Evolutionary conservation across 2,888 invertebrate species (phyloP), one percentile per base, ranked within the genome.

Genomic region (Drosophila silvestris): DNA sequence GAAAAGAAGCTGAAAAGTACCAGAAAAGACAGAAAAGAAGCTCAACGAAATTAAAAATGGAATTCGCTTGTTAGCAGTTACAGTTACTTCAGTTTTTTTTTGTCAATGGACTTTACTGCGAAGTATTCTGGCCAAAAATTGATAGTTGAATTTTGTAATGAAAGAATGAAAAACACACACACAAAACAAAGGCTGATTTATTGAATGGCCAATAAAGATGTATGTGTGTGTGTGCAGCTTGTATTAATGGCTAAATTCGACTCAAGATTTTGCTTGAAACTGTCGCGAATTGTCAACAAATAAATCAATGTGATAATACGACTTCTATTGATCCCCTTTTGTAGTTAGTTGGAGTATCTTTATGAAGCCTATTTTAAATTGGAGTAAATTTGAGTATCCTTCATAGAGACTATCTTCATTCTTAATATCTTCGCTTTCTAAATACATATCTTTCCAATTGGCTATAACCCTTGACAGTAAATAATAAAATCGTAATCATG

Each of bases 31-130:
- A 26, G 35, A 54, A 14, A 39, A 76, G 62, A 68, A 69, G 64
- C 66, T 67, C 39, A 58, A 65, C 60, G 77, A 91, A 89, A 84
- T 89, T 91, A 89, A 89, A 87, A 87, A 88, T 88, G 75, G 63
- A 91, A 91, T 87, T 85, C 74, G 89, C 87, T 90, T 89, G 89
- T 90, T 86, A 86, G 89, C 63, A 76, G 66, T 53, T 71, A 65
- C 22, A 86, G 83, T 47, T 47, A 47, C 47, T 47, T 47, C 16
- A 26, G 5, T 16, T 22, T 9, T 86, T 88, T 89, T 89, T 89
- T 85, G 74, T 70, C 79, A 84, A 63, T 32, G 72, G 80, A 74
- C 77, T 85, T 90, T 88, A 80, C 90, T 73, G 89, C 70, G 53
- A 61, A 73, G 67, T 67, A 74, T 74, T 78, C 70, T 81, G 44